phyloP scores from a whole-genome alignment of 35 echinoderm and acorn worm species.

The Acanthaster planci region DNA sequence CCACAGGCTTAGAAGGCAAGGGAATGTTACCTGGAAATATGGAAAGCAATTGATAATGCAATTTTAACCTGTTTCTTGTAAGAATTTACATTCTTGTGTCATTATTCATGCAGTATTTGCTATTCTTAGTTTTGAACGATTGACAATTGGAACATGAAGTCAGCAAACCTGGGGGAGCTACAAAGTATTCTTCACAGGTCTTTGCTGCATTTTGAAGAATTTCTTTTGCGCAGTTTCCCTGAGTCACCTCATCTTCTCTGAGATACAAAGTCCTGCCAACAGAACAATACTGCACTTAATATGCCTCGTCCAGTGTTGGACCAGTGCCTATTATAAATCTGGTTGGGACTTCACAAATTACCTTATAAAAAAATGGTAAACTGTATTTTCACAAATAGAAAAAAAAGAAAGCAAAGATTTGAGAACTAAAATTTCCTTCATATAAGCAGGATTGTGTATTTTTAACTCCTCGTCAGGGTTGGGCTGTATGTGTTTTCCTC shows the following conservation, averaged over 20 bases:
- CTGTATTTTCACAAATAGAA: neutral
- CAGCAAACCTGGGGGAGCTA: conserved; percentile 83
- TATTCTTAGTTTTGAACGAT: neutral
- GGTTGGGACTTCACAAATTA: neutral
- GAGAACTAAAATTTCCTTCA: too few species aligned
- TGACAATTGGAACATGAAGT: neutral
- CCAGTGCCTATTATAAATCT: neutral
- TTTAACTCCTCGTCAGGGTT: neutral
- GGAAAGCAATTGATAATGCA: neutral
- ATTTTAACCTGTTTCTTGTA: neutral
- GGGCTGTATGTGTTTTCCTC: neutral
- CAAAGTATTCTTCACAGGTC: conserved; percentile 96
- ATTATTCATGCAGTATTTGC: neutral
- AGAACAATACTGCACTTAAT: conserved; percentile 16
- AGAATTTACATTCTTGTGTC: neutral
- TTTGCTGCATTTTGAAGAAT: conserved; percentile 78
- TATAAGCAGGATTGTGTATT: too few species aligned
- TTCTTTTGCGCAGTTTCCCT: conserved; percentile 80
- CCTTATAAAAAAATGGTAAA: neutral
- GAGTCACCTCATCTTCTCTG: conserved; percentile 81
- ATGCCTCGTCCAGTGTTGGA: neutral
- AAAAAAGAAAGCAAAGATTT: neutral
- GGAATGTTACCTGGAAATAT: conserved; percentile 29
- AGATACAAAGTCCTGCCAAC: conserved; percentile 57
- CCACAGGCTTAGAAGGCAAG: conserved; percentile 19